phyloP scores from a whole-genome alignment of 2,113 vertebrate species.

The Microtus ochrogaster region DNA sequence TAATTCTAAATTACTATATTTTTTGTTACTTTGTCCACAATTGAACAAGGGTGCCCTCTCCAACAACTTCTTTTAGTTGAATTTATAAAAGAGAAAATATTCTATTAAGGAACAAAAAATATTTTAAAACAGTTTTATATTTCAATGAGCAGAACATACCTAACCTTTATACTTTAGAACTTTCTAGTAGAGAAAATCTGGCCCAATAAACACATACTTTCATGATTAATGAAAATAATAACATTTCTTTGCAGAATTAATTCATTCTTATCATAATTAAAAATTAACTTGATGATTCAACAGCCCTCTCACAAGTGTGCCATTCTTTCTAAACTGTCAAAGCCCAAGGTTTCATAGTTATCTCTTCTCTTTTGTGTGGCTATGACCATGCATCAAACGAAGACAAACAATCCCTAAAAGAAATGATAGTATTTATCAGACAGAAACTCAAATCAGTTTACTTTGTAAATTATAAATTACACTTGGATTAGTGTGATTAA shows the following conservation, averaged over 20 bases:
- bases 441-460: constrained; percentile 41
- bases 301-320: not conserved
- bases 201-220: not conserved
- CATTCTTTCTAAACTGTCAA: constrained; percentile 54
- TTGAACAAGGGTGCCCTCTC: not conserved
- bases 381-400: not conserved
- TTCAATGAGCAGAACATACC: not conserved
- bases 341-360: not conserved
- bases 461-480: constrained; percentile 57
- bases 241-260: constrained; percentile 26
- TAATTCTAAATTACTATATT: constrained; percentile 39
- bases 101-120: not conserved
- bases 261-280: constrained; percentile 42
- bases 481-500: constrained; percentile 17
- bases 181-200: not conserved
- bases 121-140: not conserved
- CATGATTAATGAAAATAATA: constrained; percentile 7
- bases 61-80: constrained; percentile 50
- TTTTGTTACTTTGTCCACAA: not conserved
- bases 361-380: constrained; percentile 9
- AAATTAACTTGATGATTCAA: constrained; percentile 36
- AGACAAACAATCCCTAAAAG: constrained; percentile 54
- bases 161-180: constrained; percentile 15
- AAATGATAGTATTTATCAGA: constrained; percentile 24
- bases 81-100: constrained; percentile 42